Percentiles rank a stretch among this genome's conserved stretches.
Conservation (phyloP, 2,888 invertebrate genomes). For the Phyllotreta cruciferae region DNA sequence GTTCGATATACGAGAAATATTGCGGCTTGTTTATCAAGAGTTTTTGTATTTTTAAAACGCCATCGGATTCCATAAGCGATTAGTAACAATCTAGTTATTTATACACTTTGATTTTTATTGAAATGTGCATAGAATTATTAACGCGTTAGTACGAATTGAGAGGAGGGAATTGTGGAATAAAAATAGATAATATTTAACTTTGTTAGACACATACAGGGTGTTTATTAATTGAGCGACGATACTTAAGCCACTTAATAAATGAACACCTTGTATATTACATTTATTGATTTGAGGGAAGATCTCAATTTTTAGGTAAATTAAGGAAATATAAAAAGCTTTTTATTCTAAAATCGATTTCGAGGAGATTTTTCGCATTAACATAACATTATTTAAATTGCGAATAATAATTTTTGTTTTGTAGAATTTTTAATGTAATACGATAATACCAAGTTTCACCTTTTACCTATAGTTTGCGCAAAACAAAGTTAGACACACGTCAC, state of each 20-base stretch:
- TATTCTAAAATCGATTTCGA: constrained; percentile 32
- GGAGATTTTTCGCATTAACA: constrained; percentile 24
- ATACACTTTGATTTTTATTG: constrained; percentile 28
- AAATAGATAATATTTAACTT: constrained; percentile 37
- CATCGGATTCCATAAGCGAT: constrained; percentile 32
- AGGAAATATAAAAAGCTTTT: constrained; percentile 38
- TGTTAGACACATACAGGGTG: constrained; percentile 37
- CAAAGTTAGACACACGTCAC: too few species aligned
- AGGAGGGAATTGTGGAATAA: constrained; percentile 39
- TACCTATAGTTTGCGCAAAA: too few species aligned
- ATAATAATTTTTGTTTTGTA: constrained; percentile 11
- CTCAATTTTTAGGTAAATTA: constrained; percentile 46
- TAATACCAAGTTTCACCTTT: constrained; percentile 45
- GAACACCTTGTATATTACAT: too few species aligned
- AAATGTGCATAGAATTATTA: constrained; percentile 33
- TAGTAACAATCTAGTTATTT: constrained; percentile 37
- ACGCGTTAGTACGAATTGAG: constrained; percentile 40
- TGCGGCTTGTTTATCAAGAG: too few species aligned
- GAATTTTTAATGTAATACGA: constrained; percentile 40
- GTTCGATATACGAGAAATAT: too few species aligned
- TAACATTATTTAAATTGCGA: background rate
- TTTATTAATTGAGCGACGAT: too few species aligned
- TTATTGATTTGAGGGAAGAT: constrained; percentile 43
- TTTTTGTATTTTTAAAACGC: too few species aligned
- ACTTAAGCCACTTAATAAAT: too few species aligned